Base-by-base conservation (phyloP, 2,888 invertebrate genomes). In the Nemurella pictetii region DNA sequence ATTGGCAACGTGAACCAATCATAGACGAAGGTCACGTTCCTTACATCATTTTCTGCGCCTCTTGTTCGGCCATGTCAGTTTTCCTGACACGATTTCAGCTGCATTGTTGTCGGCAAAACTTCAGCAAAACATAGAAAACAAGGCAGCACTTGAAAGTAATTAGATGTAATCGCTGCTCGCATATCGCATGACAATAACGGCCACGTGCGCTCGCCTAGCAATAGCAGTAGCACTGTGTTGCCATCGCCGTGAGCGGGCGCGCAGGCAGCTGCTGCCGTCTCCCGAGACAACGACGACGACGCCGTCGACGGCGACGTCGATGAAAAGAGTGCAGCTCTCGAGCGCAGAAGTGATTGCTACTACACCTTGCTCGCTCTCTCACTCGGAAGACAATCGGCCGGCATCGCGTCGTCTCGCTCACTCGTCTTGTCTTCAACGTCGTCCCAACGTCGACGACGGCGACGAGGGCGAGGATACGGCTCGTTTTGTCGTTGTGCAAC, bases 401-500 rank as follows among this genome's bases (percentile, higher is more conserved):
- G 26, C 20, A 27, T 27, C 82, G n/a, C n/a, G 20, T 82, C 73
- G 25, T 82, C 82, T 72, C 55, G 4, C 82, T 81, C 82, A 4
- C 72, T 36, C 82, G 20, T 80, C 78, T 30, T 20, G 25, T 73
- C 3, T 73, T 9, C 27, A 4, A 25, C 77, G 20, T 27, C 74
- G 28, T 3, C n/a, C 12, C 20, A n/a, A 78, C n/a, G 78, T 25
- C 3, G 25, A 75, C 0, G 75, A 75, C 27, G 55, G 0, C 35
- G 77, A 29, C 30, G 20, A 28, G 80, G 73, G 25, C 4, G 77
- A 74, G n/a, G 55, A 36, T 25, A 30, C 28, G 30, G 80, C 55
- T 29, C 30, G 26, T 80, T 74, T 85, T 85, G 85, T 85, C 82
- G 77, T 30, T 26, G 78, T 35, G 32, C 74, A 80, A 35, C 81